Evolutionary conservation across 2,888 invertebrate genomes (phyloP).

Genomic region (Gandaritis pyraliata): DNA sequence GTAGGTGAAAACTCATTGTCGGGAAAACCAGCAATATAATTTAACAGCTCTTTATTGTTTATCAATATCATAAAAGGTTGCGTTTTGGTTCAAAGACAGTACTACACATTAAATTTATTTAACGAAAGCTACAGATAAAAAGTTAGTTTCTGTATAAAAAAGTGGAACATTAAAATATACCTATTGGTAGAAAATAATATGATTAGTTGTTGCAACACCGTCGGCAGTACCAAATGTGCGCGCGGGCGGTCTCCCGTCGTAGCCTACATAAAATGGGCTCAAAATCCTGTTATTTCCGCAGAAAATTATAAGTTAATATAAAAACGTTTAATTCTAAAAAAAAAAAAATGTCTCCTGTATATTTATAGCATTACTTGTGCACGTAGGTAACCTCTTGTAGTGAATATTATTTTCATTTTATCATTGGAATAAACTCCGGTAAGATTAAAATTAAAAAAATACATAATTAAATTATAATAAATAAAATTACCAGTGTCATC

Average conservation of each 20-base stretch:
- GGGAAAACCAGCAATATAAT: too few relatives aligned
- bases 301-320: slow-evolving; percentile 59
- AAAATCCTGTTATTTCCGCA: slow-evolving; percentile 54
- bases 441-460: slow-evolving; percentile 37
- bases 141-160: not conserved
- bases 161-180: slow-evolving; percentile 19
- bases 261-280: slow-evolving; percentile 61
- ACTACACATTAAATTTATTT: not conserved
- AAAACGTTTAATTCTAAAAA: slow-evolving; percentile 49
- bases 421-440: slow-evolving; percentile 37
- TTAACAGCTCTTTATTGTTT: too few relatives aligned
- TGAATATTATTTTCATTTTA: slow-evolving; percentile 30
- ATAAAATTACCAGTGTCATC: slow-evolving; percentile 19
- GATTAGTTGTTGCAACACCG: slow-evolving; percentile 51
- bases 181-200: slow-evolving; percentile 45
- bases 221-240: slow-evolving; percentile 61
- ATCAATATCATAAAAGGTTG: too few relatives aligned
- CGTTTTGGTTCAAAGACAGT: not conserved
- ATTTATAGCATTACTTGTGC: slow-evolving; percentile 71
- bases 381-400: slow-evolving; percentile 49
- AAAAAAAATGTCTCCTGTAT: slow-evolving; percentile 62
- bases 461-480: slow-evolving; percentile 11
- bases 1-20: too few relatives aligned
- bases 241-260: slow-evolving; percentile 60
- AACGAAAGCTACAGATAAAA: not conserved